Base-by-base conservation (phyloP, 2,113 vertebrate genomes). In the Pomatorhinus ruficollis region DNA sequence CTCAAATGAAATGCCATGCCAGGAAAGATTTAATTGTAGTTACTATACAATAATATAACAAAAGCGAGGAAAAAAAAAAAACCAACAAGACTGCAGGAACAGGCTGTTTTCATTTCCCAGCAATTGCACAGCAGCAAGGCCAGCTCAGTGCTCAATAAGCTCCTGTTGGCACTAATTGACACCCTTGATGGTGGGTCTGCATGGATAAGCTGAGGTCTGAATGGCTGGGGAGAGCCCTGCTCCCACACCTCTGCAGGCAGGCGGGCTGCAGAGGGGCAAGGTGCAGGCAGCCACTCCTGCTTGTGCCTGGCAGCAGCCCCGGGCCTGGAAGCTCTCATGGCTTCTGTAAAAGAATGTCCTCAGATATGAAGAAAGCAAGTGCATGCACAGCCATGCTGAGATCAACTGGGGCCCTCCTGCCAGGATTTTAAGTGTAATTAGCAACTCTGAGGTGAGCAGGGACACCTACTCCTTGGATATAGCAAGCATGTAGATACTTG, bases 1-100 rank as follows among this genome's bases (percentile, higher is more conserved):
- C 76, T 94, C 76, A 94, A 64, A 82, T 81, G 28, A 95, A 93
- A 93, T 65, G 71, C 27, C 1, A 1, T 44, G 79, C 87, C 94
- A 93, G 81, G 88, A 86, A 88, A 87, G 61, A 95, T 95, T 95
- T 95, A 90, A 95, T 95, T 90, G 71, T 70, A 75, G 82, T 71
- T 88, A 90, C 27, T 0, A 12, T 63, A 86, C 40, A 75, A 68
- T 20, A 65, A 8, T 52, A 47, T 40, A 87, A 86, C 31, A 65
- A 59, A 63, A 20, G 21, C 30, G 19, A 13, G 4, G 5, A 19
- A 10, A 50, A 37, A 19, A 10, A 50, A 37, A 37, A 35, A 31
- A 18, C 8, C 23, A 12, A 22, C 20, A 44, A 70, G 8, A 15
- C 57, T 75, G 37, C 44, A 93, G 68, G 69, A 95, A 75, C 52